phyloP scores from a whole-genome alignment of 2,888 invertebrate genomes.

The Tenthredo amoena region DNA sequence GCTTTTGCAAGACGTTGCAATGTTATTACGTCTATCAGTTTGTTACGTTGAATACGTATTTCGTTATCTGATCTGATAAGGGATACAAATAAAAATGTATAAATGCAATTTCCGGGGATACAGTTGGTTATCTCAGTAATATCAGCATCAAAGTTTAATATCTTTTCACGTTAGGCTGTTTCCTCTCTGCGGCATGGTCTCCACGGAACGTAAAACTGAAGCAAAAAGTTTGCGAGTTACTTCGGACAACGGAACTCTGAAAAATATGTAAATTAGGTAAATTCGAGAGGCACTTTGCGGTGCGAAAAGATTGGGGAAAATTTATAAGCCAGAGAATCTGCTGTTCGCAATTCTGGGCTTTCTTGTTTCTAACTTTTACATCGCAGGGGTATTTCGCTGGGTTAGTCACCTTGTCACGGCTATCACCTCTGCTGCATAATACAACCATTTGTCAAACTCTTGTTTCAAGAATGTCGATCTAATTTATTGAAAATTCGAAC shows the following conservation, averaged over 20 bases:
- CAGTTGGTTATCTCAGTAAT: neutral
- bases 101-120: neutral
- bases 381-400: neutral
- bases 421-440: neutral
- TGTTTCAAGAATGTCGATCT: neutral
- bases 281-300: slow-evolving; percentile 43
- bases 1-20: neutral
- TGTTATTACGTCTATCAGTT: neutral
- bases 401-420: neutral
- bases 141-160: neutral
- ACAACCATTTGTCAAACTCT: neutral
- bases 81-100: neutral
- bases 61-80: neutral
- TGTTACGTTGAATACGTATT: neutral
- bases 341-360: neutral
- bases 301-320: slow-evolving; percentile 37
- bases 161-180: neutral
- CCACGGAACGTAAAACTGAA: slow-evolving; percentile 20
- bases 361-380: slow-evolving; percentile 4
- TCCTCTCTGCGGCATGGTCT: neutral
- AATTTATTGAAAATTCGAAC: neutral
- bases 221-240: slow-evolving; percentile 13
- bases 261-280: slow-evolving; percentile 39
- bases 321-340: slow-evolving; percentile 13
- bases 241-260: neutral